Evolutionary conservation across 2,797 vertebrate species (phyloP), one percentile per base, ranked within the genome.

Genomic region (Halcyon badia): DNA sequence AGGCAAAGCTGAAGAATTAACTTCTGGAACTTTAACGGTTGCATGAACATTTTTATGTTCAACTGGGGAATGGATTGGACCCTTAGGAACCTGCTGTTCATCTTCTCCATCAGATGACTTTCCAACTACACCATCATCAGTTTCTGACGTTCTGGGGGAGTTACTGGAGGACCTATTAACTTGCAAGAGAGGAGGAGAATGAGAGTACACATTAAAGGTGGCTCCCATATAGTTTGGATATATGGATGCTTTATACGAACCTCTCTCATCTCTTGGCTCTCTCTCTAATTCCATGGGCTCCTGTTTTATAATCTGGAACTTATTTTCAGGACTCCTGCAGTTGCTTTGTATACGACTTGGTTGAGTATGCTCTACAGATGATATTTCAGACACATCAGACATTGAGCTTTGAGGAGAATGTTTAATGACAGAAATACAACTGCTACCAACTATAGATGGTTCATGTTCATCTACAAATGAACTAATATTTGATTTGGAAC

Each of bases 51-150:
- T 99, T 91, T 98, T 99, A 14, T 98, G 98, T 95, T 99, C 99
- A 11, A 98, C 97, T 4, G 97, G 97, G 79, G 98, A 98, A n/a
- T 98, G 98, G 54, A 97, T 96, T 69, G 98, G 98, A 89, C 99
- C 99, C 97, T 99, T 99, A 37, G 99, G 99, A 24, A 99, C 99
- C 96, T 99, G 99, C 96, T 99, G 99, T 92, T 99, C 99, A 2
- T 99, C 99, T 96, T 99, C 99, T 22, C 99, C 99, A 5, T 99
- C 99, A 1, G 99, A 99, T 3, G 98, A 98, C 95, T 99, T 99
- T 92, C 99, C 99, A 28, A 99, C 97, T 1, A 97, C 98, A 2
- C 98, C 98, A 2, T 99, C 99, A 8, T 99, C 99, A 1, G 98
- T 95, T 72, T 99, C 99, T 0, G 99, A 99, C 3, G 98, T 99